Conservation (phyloP, 2,888 invertebrate genomes). For the Pycnomerus fuliginosus region DNA sequence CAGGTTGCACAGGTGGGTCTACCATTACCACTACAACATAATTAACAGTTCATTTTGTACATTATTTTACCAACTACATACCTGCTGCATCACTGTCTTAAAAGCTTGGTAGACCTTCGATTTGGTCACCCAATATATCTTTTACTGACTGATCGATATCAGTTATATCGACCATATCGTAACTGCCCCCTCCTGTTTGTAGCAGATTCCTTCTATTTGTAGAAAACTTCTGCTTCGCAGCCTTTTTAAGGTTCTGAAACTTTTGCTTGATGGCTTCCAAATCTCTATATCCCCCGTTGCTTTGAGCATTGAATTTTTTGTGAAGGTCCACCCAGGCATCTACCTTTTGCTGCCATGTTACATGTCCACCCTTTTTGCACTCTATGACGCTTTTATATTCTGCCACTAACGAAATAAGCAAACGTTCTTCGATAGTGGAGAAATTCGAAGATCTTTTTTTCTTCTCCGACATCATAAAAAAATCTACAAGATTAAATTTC, state of each 20-base stretch:
- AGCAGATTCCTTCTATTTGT: background rate
- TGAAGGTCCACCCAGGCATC: background rate
- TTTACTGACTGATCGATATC: background rate
- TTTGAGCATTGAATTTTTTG: background rate
- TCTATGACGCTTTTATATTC: background rate
- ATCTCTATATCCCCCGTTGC: background rate
- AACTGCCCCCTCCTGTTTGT: background rate
- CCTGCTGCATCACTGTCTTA: background rate
- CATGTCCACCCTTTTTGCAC: background rate
- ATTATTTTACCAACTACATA: too few species aligned
- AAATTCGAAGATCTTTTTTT: background rate
- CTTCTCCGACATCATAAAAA: background rate
- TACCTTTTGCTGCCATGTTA: too few species aligned
- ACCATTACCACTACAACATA: too few species aligned
- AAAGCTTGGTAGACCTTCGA: background rate
- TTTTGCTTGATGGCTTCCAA: background rate
- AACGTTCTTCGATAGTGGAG: background rate
- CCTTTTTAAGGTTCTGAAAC: background rate
- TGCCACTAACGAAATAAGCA: background rate
- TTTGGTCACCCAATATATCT: background rate
- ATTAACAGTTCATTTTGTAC: too few species aligned
- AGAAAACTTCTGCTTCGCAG: background rate
- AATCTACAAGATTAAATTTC: too few species aligned
- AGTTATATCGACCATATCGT: background rate
- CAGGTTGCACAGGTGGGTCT: too few species aligned